These are phyloP conservation scores for Drosophila pruinosa DNA, from an alignment of 1,140 invertebrate genomes.

Conservation along the genomic window DNA sequence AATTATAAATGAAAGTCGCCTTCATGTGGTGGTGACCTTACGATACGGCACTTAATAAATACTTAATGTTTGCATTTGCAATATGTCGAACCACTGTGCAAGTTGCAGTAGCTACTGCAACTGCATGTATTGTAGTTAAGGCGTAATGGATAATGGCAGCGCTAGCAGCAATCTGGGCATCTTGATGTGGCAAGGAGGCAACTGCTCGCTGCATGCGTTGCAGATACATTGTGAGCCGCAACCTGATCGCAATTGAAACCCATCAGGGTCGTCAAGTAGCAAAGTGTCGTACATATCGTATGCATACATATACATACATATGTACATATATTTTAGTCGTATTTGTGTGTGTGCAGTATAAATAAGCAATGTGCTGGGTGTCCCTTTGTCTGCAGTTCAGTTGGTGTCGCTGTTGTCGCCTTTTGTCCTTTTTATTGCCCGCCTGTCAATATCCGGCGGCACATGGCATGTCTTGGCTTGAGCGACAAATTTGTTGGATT, in stretches of 20 bases:
- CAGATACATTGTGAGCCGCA: not conserved
- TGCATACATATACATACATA: not conserved
- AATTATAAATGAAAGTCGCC: not conserved
- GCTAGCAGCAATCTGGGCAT: not conserved
- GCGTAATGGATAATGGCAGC: not conserved
- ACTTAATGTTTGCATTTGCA: no score
- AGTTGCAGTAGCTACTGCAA: not conserved
- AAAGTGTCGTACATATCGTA: not conserved
- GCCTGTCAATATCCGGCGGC: slow-evolving; percentile 40
- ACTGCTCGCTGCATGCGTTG: no score
- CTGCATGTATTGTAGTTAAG: not conserved
- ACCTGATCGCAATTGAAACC: slow-evolving; percentile 5
- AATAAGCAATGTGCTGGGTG: slow-evolving; percentile 25
- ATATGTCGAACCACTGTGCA: not conserved
- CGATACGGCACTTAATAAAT: no score
- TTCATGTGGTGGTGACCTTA: not conserved
- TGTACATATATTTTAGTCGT: not conserved
- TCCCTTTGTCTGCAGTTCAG: slow-evolving; percentile 28
- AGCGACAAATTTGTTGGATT: slow-evolving; percentile 31
- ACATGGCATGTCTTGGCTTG: slow-evolving; percentile 7
- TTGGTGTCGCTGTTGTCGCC: slow-evolving; percentile 36
- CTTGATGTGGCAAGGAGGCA: no score
- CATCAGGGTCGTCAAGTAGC: slow-evolving; percentile 2
- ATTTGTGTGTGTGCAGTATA: not conserved
- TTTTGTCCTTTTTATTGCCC: slow-evolving; percentile 46